These are phyloP conservation scores for Myotis myotis DNA, from an alignment of 2,797 vertebrate genomes.

Conservation along the genomic window DNA sequence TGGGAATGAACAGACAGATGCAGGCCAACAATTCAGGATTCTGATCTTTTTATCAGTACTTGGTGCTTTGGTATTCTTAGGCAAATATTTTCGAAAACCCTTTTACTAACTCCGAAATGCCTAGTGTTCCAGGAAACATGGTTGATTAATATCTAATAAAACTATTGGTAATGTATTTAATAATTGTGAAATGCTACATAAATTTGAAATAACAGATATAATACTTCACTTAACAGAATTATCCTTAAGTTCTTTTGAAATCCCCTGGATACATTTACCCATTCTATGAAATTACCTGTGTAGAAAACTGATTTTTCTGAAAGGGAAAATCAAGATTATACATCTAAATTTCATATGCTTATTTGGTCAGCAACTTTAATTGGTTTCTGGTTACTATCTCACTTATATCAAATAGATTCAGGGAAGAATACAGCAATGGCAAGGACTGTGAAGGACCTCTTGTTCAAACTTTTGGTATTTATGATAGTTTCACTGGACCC, in stretches of 20 bases:
- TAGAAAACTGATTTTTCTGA: not conserved
- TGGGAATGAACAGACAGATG: not conserved
- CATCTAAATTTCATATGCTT: not conserved
- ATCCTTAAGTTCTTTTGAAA: not conserved
- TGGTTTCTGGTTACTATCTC: not conserved
- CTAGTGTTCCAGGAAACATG: not conserved
- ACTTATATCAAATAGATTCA: not conserved
- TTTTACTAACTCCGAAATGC: not conserved
- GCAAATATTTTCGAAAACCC: not conserved
- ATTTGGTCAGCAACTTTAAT: not conserved
- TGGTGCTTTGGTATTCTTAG: not conserved
- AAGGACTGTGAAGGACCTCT: not conserved
- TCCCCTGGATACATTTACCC: not conserved
- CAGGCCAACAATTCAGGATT: not conserved
- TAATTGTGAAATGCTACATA: not conserved
- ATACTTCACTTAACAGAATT: not conserved
- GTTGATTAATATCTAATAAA: not conserved
- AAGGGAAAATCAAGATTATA: not conserved
- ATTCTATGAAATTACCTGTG: not conserved
- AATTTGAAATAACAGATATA: not conserved
- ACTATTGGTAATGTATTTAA: not conserved
- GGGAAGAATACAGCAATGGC: not conserved
- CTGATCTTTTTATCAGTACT: not conserved
- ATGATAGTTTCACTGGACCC: not conserved
- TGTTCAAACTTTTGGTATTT: not conserved